Base-by-base conservation (phyloP, 2,797 vertebrate species). In the Argentina silus region DNA sequence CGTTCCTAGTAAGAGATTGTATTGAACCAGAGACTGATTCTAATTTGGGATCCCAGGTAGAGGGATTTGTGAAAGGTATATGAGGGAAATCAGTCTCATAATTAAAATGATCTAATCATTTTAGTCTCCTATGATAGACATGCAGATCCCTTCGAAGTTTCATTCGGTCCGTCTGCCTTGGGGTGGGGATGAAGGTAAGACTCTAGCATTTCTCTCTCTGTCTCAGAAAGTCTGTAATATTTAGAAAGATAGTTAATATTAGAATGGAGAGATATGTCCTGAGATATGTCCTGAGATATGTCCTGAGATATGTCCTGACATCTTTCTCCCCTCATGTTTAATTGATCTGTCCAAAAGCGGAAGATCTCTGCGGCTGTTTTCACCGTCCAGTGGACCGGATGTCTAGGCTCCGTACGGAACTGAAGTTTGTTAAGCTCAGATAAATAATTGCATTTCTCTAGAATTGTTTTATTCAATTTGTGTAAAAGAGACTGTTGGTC, bases 71-170 rank as follows among this genome's bases (percentile, higher is more conserved):
- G n/a, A n/a, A n/a, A n/a, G n/a, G n/a, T n/a, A n/a, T n/a, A n/a
- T n/a, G n/a, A n/a, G n/a, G n/a, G n/a, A n/a, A n/a, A n/a, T n/a
- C n/a, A n/a, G 27, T 55, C 5, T 55, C 50, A 15, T 45, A 64
- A 2, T 73, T 44, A 45, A 73, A 73, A 10, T 65, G 47, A n/a
- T 74, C 72, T 36, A 67, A 15, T 0, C 60, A n/a, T 59, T 74
- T 74, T 2, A 61, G 15, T 7, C 27, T 67, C n/a, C 56, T 60
- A 27, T 74, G 72, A 5, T 67, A 74, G 10, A 21, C 27, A 21
- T 68, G 65, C 0, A 74, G 8, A 42, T 68, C 72, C 44, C 17
- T 47, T 0, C n/a, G 6, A 0, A 67, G 12, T n/a, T 45, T 42
- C n/a, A 7, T n/a, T 4, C 17, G 42, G 50, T 66, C 17, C 0